Base-by-base conservation (phyloP, 2,113 vertebrate genomes). In the Limanda limanda region DNA sequence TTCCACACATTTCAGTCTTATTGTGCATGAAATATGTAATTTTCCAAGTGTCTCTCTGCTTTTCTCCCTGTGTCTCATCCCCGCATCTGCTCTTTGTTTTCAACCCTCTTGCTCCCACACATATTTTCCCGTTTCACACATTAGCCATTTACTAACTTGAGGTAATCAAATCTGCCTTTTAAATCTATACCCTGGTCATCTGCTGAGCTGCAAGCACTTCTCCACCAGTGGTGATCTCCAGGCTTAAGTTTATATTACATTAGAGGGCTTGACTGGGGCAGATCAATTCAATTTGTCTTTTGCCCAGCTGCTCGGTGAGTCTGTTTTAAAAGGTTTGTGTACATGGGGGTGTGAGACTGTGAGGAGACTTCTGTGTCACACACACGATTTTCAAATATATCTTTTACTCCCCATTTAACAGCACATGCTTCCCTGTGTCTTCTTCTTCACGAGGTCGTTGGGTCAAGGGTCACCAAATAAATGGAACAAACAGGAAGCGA, bases 281-380 rank as follows among this genome's bases (percentile, higher is more conserved):
- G 80, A 84, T 91, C 86, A 92, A 95, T 93, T 93, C 89, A 88
- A 92, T 93, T 93, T 88, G 90, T 86, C 82, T 87, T 79, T 76
- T 82, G 68, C 85, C 84, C 93, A 95, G 92, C 92, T 95, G 91
- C 76, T 87, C 58, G 1, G 47, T 80, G 71, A 79, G 47, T 67
- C 59, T 14, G 23, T n/a, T 58, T 77, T 23, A 61, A 56, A 12
- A 18, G 64, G 51, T 74, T 35, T 68, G 47, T 71, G 23, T 37
- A 23, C n/a, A 48, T 60, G 60, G 57, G 15, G 58, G 62, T 4
- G 66, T 54, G 51, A 63, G 37, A 14, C 31, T 40, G 14, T 51
- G 3, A 66, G 18, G 17, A 27, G 24, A 70, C 56, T 40, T 37
- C 40, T 24, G 4, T 68, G 52, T 63, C 37, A 40, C n/a, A 47